These are phyloP conservation scores for Zele albiditarsus DNA, from an alignment of 2,888 invertebrate genomes.

Conservation along the genomic window DNA sequence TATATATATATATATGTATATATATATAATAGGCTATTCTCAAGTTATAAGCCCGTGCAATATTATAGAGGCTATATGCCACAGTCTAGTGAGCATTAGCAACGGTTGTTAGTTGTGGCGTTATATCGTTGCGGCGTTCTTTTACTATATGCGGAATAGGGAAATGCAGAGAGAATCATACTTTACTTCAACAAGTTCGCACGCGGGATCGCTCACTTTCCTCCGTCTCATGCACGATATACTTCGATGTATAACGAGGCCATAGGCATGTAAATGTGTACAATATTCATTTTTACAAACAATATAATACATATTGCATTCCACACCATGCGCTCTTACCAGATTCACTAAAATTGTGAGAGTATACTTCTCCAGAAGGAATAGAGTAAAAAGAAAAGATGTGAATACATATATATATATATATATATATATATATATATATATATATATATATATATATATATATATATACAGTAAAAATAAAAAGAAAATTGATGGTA, in stretches of 20 bases:
- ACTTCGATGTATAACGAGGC: constrained; percentile 28
- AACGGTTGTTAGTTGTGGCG: constrained; percentile 23
- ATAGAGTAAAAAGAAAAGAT: constrained; percentile 27
- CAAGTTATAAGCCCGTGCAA: constrained; percentile 3
- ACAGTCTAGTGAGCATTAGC: constrained; percentile 31
- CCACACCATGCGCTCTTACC: constrained; percentile 42
- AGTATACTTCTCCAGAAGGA: constrained; percentile 16
- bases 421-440: constrained; percentile 35
- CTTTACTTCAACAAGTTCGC: background rate
- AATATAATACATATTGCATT: constrained; percentile 42
- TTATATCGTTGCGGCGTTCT: background rate
- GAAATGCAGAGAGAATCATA: background rate
- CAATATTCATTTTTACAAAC: background rate
- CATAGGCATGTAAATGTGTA: constrained; percentile 8
- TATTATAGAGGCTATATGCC: constrained; percentile 19
- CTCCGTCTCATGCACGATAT: constrained; percentile 8
- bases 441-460: constrained; percentile 34
- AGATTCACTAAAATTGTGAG: constrained; percentile 45
- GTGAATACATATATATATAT: constrained; percentile 25
- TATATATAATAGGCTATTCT: constrained; percentile 10
- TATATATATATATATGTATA: background rate
- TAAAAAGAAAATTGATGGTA: constrained; percentile 45
- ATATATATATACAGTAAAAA: constrained; percentile 43
- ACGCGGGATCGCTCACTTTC: constrained; percentile 9
- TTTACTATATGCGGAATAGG: background rate